Conservation (phyloP, 1,140 invertebrate species). For the Hestina assimilis region DNA sequence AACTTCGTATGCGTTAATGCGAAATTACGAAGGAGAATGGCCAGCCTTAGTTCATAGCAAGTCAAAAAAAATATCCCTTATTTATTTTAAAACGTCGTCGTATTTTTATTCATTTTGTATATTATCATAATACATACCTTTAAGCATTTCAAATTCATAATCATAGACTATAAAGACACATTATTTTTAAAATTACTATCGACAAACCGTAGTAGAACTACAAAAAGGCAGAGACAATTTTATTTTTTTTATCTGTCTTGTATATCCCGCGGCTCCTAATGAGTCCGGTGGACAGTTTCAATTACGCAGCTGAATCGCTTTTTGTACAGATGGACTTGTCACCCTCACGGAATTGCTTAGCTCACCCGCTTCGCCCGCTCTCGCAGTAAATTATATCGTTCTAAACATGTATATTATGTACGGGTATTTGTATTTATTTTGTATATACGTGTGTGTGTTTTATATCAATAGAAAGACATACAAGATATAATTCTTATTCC, state of each 20-base stretch:
- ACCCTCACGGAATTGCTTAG: slow-evolving; percentile 30
- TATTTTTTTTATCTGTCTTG: slow-evolving; percentile 34
- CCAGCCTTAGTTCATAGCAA: too few species aligned
- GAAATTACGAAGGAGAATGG: too few species aligned
- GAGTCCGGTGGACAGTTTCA: slow-evolving; percentile 33
- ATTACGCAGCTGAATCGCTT: slow-evolving; percentile 32
- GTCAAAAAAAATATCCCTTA: too few species aligned
- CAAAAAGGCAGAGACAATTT: slow-evolving; percentile 23
- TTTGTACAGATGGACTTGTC: slow-evolving; percentile 33
- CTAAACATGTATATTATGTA: slow-evolving; percentile 7
- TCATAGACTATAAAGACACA: too few species aligned
- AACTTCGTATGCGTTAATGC: too few species aligned
- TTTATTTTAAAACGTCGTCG: too few species aligned
- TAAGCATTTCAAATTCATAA: too few species aligned
- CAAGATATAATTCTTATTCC: too few species aligned
- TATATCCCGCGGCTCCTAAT: slow-evolving; percentile 25
- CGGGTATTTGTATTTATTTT: background rate
- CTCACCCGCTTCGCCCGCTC: slow-evolving; percentile 16
- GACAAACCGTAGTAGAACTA: background rate
- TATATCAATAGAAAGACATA: too few species aligned
- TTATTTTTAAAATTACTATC: background rate
- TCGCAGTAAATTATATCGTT: slow-evolving; percentile 11
- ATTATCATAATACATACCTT: too few species aligned
- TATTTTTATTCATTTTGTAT: too few species aligned
- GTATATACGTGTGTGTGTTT: too few species aligned